Conservation (phyloP, 2,113 vertebrate genomes). For the Cottus gobio region DNA sequence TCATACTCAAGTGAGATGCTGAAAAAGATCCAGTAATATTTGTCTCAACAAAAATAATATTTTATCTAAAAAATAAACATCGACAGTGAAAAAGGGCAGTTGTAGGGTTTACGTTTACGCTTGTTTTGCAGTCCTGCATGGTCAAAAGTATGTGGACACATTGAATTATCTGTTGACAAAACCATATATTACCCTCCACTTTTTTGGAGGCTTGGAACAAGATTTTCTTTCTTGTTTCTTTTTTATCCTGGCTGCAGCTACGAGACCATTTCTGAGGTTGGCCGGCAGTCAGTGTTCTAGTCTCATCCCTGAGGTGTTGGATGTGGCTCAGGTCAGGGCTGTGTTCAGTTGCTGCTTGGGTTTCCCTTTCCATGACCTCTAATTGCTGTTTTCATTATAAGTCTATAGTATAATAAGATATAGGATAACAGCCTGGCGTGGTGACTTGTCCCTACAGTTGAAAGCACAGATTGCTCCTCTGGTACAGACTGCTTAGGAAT, state of each 20-base stretch:
- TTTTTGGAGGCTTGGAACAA: background rate
- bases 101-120: background rate
- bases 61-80: background rate
- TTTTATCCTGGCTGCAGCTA: background rate
- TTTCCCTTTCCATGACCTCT: background rate
- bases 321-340: conserved; percentile 1
- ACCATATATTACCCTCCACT: background rate
- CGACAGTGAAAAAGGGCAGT: background rate
- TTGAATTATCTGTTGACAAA: background rate
- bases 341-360: background rate
- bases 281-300: background rate
- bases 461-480: background rate
- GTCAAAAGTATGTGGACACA: background rate
- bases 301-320: conserved; percentile 17
- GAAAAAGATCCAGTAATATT: background rate
- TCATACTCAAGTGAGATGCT: conserved; percentile 1
- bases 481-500: no score
- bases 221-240: background rate
- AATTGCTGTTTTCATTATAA: background rate
- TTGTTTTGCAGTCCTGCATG: background rate
- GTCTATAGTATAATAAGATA: no score
- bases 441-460: background rate
- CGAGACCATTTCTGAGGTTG: background rate
- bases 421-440: no score
- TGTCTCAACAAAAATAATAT: no score